Evolutionary conservation across 2,113 vertebrate genomes (phyloP).

Genomic region (Amazona guildingii): DNA sequence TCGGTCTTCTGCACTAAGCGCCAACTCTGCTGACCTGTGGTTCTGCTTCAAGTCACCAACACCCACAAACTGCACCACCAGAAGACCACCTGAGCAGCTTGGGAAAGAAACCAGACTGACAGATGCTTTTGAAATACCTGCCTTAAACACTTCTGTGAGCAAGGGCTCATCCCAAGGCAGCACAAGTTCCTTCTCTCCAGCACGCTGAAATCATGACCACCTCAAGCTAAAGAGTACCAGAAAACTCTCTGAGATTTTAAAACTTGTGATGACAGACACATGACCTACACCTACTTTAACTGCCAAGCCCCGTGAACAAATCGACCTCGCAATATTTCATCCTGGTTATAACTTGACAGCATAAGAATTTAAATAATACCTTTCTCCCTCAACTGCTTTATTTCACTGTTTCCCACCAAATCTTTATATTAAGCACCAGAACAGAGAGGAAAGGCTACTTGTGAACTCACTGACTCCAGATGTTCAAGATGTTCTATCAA

Average conservation of each 20-base stretch:
- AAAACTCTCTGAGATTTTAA: not conserved
- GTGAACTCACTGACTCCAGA: not conserved
- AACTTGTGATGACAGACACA: not conserved
- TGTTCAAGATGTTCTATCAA: not conserved
- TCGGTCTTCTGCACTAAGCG: not conserved
- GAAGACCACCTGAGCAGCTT: not conserved
- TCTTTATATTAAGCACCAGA: not conserved
- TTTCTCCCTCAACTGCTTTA: not conserved
- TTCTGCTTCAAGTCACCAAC: not conserved
- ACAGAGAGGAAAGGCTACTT: not conserved
- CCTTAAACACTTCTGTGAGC: not conserved
- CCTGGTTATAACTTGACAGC: not conserved
- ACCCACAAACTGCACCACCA: not conserved
- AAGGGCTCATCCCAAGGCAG: not conserved
- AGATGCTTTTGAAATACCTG: not conserved
- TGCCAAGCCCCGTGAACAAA: not conserved
- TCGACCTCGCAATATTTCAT: not conserved
- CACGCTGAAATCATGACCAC: not conserved
- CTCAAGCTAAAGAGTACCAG: not conserved
- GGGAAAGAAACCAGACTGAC: not conserved
- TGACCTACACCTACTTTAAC: not conserved
- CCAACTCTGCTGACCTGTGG: not conserved
- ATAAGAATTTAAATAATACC: not conserved
- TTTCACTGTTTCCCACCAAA: not conserved
- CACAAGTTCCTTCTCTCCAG: not conserved